Conservation (phyloP, 2,888 invertebrate genomes). For the Eupeodes luniger region DNA sequence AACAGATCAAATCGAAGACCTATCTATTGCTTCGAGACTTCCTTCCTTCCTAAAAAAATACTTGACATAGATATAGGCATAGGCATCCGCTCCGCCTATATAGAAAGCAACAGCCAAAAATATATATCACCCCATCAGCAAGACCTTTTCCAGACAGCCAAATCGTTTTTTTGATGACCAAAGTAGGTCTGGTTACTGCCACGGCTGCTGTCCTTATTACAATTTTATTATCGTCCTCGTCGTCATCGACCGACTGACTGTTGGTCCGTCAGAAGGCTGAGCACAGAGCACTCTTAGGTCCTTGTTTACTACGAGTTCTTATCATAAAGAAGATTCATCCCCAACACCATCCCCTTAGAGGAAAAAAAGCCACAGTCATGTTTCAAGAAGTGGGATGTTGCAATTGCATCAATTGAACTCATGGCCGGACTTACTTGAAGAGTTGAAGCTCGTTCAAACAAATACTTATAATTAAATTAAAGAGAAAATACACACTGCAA, state of each 20-base stretch:
- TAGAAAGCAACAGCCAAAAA: slow-evolving; percentile 11
- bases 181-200: slow-evolving; percentile 57
- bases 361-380: slow-evolving; percentile 40
- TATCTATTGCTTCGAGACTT: background rate
- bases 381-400: background rate
- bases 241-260: background rate
- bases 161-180: slow-evolving; percentile 34
- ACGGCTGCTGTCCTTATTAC: slow-evolving; percentile 66
- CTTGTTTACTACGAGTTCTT: slow-evolving; percentile 68
- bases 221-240: slow-evolving; percentile 62
- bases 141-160: slow-evolving; percentile 26
- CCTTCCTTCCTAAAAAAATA: background rate
- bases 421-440: background rate
- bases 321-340: slow-evolving; percentile 57
- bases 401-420: background rate
- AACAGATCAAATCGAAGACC: slow-evolving; percentile 17
- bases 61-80: no score
- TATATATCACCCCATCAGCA: background rate
- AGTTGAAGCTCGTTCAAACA: background rate
- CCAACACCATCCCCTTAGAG: slow-evolving; percentile 22
- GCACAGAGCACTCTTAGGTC: slow-evolving; percentile 25
- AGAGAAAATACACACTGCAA: no score
- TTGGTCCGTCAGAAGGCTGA: no score
- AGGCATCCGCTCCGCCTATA: no score
- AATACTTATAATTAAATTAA: no score